Conservation (phyloP, 2,113 vertebrate genomes). For the Chlorodrepanis virens region DNA sequence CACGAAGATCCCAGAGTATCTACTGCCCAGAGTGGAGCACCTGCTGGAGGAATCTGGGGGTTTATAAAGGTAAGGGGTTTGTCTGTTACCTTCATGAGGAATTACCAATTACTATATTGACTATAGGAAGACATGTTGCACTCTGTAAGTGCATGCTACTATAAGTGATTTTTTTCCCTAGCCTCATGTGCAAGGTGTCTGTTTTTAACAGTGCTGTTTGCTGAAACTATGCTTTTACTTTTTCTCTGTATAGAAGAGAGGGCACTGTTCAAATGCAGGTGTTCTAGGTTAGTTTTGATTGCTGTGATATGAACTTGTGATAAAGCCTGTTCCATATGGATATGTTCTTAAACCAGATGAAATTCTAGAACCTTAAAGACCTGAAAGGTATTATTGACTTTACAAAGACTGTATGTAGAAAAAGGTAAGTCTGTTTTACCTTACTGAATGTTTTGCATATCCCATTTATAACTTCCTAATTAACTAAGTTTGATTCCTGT, state of each 20-base stretch:
- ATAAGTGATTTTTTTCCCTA: not conserved
- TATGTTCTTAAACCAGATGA: not conserved
- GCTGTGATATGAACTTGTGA: not conserved
- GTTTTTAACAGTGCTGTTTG: not conserved
- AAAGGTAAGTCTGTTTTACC: not conserved
- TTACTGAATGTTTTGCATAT: not conserved
- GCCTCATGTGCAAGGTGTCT: not conserved
- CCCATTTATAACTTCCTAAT: not conserved
- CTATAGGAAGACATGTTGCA: accelerated
- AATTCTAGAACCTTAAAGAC: not conserved
- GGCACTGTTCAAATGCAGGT: not conserved
- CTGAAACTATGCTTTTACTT: not conserved
- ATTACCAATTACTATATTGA: not conserved
- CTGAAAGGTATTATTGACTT: not conserved
- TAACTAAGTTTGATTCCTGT: not conserved
- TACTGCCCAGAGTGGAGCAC: slow-evolving; percentile 9
- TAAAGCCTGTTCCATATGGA: not conserved
- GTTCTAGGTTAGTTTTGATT: not conserved
- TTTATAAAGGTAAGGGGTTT: slow-evolving; percentile 86
- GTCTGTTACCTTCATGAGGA: not conserved
- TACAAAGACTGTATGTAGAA: not conserved
- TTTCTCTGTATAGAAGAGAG: not conserved
- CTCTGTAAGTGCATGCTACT: not conserved
- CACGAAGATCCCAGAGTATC: slow-evolving; percentile 80
- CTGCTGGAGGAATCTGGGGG: slow-evolving; percentile 88